Percentiles rank a stretch among this genome's conserved stretches.
phyloP scores from a whole-genome alignment of 1,140 invertebrate species.

The Metaphire vulgaris region DNA sequence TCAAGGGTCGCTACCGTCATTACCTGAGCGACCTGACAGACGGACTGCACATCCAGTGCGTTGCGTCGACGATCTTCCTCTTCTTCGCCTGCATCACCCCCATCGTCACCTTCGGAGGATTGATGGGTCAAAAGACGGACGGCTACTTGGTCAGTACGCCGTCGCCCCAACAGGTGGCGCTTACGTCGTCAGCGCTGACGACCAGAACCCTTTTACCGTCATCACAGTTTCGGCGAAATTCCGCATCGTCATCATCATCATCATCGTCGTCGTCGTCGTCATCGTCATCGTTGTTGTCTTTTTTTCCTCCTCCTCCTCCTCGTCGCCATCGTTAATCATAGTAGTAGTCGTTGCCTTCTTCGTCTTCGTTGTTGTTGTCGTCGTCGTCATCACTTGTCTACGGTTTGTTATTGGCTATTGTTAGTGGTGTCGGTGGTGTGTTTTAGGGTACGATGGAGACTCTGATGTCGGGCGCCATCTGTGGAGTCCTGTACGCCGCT shows the following conservation, averaged over 20 bases:
- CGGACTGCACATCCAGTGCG: conserved; percentile 81
- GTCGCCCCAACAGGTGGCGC: neutral
- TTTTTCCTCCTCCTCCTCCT: neutral
- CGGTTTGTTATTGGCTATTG: neutral
- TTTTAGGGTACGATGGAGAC: conserved; percentile 49
- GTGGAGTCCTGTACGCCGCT: conserved; percentile 51
- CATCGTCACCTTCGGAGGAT: conserved; percentile 91
- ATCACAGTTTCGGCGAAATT: too few species aligned
- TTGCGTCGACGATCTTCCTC: conserved; percentile 93
- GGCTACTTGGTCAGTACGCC: conserved; percentile 38
- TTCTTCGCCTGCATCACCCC: conserved; percentile 97
- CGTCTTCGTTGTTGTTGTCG: neutral
- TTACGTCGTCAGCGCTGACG: neutral
- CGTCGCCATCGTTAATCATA: neutral
- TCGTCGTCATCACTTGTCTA: neutral
- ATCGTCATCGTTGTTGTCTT: neutral
- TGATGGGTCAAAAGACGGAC: conserved; percentile 48
- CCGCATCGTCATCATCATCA: neutral
- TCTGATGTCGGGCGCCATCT: conserved; percentile 60
- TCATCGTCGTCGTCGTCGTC: neutral
- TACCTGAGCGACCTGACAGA: conserved; percentile 65
- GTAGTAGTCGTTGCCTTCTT: neutral
- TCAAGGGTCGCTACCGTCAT: conserved; percentile 84
- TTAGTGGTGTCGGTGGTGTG: neutral
- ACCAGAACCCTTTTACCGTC: neutral